Evolutionary conservation across 2,888 invertebrate species (phyloP).

Genomic region (Dryomyza anilis): DNA sequence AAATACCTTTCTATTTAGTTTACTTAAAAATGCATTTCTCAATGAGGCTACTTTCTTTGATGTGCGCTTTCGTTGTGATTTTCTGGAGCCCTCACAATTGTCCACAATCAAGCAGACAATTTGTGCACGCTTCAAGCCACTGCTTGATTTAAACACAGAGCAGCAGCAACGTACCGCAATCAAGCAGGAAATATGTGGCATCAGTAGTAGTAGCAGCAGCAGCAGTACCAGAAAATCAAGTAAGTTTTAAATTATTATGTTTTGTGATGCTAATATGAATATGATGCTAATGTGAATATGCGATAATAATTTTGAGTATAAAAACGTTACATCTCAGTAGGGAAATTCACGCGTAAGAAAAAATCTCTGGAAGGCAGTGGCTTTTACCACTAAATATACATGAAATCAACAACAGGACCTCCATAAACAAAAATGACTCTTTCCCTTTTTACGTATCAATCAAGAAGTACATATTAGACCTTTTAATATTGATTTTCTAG

Average conservation of each 20-base stretch:
- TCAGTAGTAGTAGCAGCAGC: background rate
- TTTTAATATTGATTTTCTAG: too few species aligned
- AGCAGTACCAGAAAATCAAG: slow-evolving; percentile 33
- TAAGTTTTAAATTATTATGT: slow-evolving; percentile 21
- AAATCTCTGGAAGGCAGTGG: too few species aligned
- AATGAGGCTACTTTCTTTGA: slow-evolving; percentile 47
- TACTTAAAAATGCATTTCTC: slow-evolving; percentile 38
- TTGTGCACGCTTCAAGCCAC: slow-evolving; percentile 34
- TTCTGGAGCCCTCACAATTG: slow-evolving; percentile 29
- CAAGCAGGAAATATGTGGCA: slow-evolving; percentile 29
- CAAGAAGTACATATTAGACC: too few species aligned
- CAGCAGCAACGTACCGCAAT: background rate
- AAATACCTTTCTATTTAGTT: slow-evolving; percentile 29
- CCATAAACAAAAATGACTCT: too few species aligned
- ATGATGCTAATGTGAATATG: background rate
- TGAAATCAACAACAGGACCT: too few species aligned
- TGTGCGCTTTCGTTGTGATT: slow-evolving; percentile 45
- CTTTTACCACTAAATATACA: too few species aligned
- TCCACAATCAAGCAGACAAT: slow-evolving; percentile 31
- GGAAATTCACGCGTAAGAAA: too few species aligned
- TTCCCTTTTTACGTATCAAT: too few species aligned
- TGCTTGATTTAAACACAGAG: slow-evolving; percentile 17
- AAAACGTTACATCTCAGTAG: too few species aligned
- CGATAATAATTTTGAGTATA: too few species aligned
- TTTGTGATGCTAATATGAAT: background rate